A percentile compares a stretch with the other conserved stretches of the same genome.
Evolutionary conservation across 2,888 invertebrate species (phyloP).

Genomic region (Drosophila nr. medialis): DNA sequence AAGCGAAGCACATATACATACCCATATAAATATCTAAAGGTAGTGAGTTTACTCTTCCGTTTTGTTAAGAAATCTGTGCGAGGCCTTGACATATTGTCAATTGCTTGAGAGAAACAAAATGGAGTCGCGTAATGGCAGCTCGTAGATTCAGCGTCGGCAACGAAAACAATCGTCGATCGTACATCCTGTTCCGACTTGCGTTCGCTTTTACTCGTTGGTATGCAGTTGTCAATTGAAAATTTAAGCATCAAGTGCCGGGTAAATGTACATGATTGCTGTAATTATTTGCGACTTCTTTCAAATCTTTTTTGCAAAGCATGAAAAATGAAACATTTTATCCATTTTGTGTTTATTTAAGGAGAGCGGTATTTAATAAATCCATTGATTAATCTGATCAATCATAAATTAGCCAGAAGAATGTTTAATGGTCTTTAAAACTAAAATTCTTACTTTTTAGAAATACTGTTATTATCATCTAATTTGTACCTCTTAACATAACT

Average conservation of each 20-base stretch:
- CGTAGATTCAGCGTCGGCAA: conserved; percentile 25
- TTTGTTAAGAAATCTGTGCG: conserved; percentile 21
- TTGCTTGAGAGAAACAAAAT: conserved; percentile 35
- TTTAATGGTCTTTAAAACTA: neutral
- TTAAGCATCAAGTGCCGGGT: neutral
- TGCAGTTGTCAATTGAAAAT: neutral
- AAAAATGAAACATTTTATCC: rapidly evolving
- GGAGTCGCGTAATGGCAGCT: conserved; percentile 38
- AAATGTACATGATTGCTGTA: neutral
- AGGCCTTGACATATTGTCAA: conserved; percentile 12
- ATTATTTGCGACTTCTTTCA: neutral
- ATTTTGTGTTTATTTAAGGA: neutral
- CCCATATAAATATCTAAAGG: conserved; percentile 31
- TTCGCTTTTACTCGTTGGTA: neutral
- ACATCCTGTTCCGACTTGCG: conserved; percentile 31
- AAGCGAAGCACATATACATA: conserved; percentile 21
- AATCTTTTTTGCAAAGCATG: neutral
- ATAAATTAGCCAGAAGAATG: neutral
- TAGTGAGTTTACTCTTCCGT: conserved; percentile 52
- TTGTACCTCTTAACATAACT: neutral
- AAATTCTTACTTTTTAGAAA: neutral
- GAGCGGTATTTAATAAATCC: neutral
- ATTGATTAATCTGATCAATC: neutral
- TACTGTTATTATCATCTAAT: neutral
- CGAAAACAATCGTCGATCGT: conserved; percentile 39